Evolutionary conservation across 92 coral and sea anemone genomes (phyloP).

Genomic region (Parazoanthus atlanticus): DNA sequence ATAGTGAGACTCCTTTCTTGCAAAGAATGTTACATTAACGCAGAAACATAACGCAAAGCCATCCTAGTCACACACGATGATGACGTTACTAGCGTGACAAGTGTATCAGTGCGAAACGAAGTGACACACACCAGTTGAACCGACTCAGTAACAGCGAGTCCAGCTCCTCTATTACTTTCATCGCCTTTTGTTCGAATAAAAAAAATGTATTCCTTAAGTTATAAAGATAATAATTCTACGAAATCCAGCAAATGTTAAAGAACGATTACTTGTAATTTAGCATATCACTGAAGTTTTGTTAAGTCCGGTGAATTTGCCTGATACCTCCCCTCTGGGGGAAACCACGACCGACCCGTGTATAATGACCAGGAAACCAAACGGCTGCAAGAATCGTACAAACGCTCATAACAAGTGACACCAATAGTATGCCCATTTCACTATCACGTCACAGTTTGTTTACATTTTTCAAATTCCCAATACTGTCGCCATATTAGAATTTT

Average conservation of each 20-base stretch:
- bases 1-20: too few relatives aligned
- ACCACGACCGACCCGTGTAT: background rate
- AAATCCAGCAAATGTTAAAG: background rate
- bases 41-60: too few relatives aligned
- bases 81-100: too few relatives aligned
- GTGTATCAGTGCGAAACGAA: too few relatives aligned
- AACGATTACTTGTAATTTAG: background rate
- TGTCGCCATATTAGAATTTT: too few relatives aligned
- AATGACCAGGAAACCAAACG: background rate
- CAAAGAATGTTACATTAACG: too few relatives aligned
- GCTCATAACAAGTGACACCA: background rate
- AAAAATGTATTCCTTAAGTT: too few relatives aligned
- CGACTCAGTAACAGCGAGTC: too few relatives aligned
- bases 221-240: background rate
- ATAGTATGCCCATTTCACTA: background rate
- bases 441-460: background rate
- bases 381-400: background rate
- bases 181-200: background rate
- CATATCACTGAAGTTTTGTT: background rate
- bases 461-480: too few relatives aligned
- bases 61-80: too few relatives aligned
- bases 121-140: too few relatives aligned
- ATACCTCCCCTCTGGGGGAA: background rate
- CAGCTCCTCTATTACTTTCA: background rate
- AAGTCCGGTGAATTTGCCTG: background rate